phyloP scores from a whole-genome alignment of 2,888 invertebrate species.

The Euplexia lucipara region DNA sequence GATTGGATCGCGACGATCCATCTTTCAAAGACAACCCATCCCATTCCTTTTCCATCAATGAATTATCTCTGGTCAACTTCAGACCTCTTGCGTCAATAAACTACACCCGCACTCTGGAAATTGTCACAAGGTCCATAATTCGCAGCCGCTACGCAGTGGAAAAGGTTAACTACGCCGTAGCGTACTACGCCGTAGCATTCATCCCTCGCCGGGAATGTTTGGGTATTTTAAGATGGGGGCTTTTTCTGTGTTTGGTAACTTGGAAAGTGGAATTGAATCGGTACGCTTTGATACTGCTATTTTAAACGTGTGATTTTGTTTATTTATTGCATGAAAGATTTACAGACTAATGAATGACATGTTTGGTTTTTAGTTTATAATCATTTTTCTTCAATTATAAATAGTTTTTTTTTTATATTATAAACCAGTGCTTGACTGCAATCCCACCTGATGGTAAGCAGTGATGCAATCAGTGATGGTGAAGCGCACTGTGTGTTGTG shows the following conservation, averaged over 20 bases:
- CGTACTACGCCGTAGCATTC: conserved; percentile 26
- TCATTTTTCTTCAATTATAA: too few relatives aligned
- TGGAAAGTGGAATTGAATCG: background rate
- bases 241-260: conserved; percentile 19
- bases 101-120: conserved; percentile 10
- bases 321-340: too few relatives aligned
- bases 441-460: too few relatives aligned
- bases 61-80: conserved; percentile 25
- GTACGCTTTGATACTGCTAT: background rate
- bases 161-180: conserved; percentile 26
- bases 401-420: too few relatives aligned
- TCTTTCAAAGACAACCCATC: background rate
- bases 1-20: background rate
- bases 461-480: too few relatives aligned
- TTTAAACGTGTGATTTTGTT: too few relatives aligned
- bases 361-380: too few relatives aligned
- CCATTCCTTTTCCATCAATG: conserved; percentile 13
- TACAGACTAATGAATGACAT: too few relatives aligned
- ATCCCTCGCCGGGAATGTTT: conserved; percentile 20
- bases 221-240: conserved; percentile 15
- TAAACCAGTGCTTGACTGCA: too few relatives aligned
- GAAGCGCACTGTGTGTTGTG: too few relatives aligned
- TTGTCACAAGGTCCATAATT: conserved; percentile 17
- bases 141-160: conserved; percentile 21
- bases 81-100: conserved; percentile 15